A percentile compares a stretch with the other conserved stretches of the same genome.
Evolutionary conservation across 2,888 invertebrate species (phyloP).

Genomic region (Sclerodermus sp.): DNA sequence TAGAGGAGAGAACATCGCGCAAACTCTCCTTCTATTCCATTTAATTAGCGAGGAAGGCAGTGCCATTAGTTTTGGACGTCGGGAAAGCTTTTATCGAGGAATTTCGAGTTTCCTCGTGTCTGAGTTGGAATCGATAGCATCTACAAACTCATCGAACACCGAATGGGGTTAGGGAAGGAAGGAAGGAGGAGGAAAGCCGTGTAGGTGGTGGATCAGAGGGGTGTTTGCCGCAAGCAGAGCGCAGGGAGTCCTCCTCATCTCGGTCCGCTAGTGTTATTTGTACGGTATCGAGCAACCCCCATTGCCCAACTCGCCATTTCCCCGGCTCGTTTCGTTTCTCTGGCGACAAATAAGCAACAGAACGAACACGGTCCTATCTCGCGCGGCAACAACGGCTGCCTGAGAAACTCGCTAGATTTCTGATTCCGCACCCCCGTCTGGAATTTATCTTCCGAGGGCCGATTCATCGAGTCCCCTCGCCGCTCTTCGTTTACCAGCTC

Average conservation of each 20-base stretch:
- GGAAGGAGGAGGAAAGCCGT: not conserved
- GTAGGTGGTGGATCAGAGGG: constrained; percentile 18
- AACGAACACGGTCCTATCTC: constrained; percentile 38
- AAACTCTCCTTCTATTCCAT: too few species aligned
- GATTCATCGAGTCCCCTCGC: not conserved
- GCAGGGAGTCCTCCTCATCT: constrained; percentile 18
- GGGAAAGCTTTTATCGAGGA: not conserved
- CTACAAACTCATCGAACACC: constrained; percentile 33
- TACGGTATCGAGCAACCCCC: constrained; percentile 34
- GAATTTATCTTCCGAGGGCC: constrained; percentile 36
- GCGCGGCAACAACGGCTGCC: constrained; percentile 24
- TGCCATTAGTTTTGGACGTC: too few species aligned
- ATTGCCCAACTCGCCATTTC: constrained; percentile 22
- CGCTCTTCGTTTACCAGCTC: not conserved
- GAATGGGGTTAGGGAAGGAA: constrained; percentile 17
- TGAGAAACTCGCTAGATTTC: constrained; percentile 32
- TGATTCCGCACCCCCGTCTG: constrained; percentile 27
- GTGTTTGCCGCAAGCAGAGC: constrained; percentile 20
- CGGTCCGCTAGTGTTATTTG: constrained; percentile 33
- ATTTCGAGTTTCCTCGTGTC: not conserved
- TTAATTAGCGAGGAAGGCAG: too few species aligned
- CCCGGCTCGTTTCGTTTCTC: constrained; percentile 39
- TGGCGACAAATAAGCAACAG: constrained; percentile 43
- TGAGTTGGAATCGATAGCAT: constrained; percentile 21
- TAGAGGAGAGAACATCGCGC: too few species aligned